Percentiles rank a stretch among this genome's conserved stretches.
phyloP scores from a whole-genome alignment of 2,888 invertebrate species.

The Tipula lateralis region DNA sequence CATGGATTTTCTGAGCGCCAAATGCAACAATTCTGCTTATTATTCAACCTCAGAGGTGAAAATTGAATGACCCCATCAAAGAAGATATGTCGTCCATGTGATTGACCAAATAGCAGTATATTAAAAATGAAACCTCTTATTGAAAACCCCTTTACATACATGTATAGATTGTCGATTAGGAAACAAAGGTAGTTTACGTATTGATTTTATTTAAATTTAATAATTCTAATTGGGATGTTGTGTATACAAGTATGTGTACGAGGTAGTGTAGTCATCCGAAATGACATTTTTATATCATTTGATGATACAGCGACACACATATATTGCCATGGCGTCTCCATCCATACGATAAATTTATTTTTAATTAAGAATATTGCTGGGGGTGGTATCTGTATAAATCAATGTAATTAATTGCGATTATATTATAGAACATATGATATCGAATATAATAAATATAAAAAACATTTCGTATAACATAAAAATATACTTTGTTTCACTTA shows the following conservation, averaged over 20 bases:
- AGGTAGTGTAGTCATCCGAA: neutral
- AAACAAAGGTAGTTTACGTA: neutral
- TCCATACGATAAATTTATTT: neutral
- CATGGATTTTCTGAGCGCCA: too few species aligned
- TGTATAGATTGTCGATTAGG: neutral
- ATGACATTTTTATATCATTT: neutral
- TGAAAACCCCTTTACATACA: too few species aligned
- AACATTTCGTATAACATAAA: neutral
- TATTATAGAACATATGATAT: neutral
- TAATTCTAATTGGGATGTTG: neutral
- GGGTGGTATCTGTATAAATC: neutral
- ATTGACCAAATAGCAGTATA: too few species aligned
- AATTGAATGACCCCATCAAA: too few species aligned
- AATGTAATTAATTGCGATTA: neutral
- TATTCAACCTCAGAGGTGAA: too few species aligned
- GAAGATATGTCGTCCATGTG: too few species aligned
- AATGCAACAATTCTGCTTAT: too few species aligned
- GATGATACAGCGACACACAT: neutral
- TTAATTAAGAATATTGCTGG: neutral
- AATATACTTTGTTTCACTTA: neutral
- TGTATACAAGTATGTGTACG: too few species aligned
- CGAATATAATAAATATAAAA: neutral
- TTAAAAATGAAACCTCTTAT: too few species aligned
- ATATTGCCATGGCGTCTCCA: neutral
- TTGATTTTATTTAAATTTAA: slow-evolving; percentile 11